phyloP scores from a whole-genome alignment of 2,113 vertebrate species.

The Cyprinodon variegatus region DNA sequence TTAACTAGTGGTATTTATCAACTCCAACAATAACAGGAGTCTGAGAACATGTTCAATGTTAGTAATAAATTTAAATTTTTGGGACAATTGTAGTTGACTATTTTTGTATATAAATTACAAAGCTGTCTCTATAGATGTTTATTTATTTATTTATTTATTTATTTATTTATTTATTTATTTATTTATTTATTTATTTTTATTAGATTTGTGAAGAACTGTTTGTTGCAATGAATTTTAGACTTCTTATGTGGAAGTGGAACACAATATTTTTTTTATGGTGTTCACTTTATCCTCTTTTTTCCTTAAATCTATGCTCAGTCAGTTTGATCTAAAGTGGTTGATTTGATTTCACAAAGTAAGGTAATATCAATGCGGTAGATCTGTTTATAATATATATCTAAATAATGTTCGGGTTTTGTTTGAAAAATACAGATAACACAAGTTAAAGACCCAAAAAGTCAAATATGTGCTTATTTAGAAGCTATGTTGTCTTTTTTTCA shows the following conservation, averaged over 20 bases:
- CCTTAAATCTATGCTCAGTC: neutral
- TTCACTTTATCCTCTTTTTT: neutral
- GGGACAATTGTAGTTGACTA: neutral
- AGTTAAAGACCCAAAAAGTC: neutral
- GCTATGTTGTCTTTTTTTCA: neutral
- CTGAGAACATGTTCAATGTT: neutral
- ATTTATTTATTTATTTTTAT: neutral
- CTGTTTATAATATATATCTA: neutral
- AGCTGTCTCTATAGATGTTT: neutral
- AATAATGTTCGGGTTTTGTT: neutral
- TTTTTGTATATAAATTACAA: neutral
- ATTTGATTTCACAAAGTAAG: neutral
- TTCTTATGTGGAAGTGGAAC: neutral
- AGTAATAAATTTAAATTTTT: neutral
- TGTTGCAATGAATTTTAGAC: neutral
- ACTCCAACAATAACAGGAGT: constrained; percentile 7
- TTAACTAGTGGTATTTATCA: constrained; percentile 38
- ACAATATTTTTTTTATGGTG: neutral
- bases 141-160: neutral
- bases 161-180: neutral
- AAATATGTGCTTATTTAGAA: neutral
- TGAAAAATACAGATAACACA: neutral
- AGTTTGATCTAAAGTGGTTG: neutral
- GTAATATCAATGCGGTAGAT: neutral
- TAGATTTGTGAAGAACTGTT: neutral